These are phyloP conservation scores for Acanthosepion esculentum DNA, from an alignment of 2,888 invertebrate species.

Conservation along the genomic window DNA sequence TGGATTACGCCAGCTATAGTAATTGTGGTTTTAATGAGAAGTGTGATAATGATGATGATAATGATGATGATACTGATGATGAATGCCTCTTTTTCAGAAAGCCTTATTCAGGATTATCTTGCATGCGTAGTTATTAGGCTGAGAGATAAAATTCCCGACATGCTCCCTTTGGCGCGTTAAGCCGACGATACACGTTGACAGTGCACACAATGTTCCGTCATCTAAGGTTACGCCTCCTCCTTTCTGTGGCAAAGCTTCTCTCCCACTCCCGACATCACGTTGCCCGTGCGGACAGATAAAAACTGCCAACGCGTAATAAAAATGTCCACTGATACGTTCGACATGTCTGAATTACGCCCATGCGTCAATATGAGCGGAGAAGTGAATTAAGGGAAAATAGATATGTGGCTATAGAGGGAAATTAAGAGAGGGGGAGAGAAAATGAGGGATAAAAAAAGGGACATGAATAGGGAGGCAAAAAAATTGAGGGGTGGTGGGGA, in stretches of 20 bases:
- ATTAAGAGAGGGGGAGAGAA: background rate
- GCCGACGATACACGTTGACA: constrained; percentile 8
- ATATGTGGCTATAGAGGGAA: background rate
- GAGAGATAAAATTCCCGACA: constrained; percentile 10
- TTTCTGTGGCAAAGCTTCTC: background rate
- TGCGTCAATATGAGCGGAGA: background rate
- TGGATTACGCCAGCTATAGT: too few relatives aligned
- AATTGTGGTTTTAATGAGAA: too few relatives aligned
- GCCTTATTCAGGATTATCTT: background rate
- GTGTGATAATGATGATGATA: background rate
- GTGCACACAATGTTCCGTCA: constrained; percentile 33
- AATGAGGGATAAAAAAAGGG: too few relatives aligned
- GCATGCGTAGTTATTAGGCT: background rate
- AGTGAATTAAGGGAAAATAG: background rate
- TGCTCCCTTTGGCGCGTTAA: constrained; percentile 3
- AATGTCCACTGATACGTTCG: constrained; percentile 10
- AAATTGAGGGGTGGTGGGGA: rapidly evolving
- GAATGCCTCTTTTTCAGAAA: background rate
- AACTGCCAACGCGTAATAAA: constrained; percentile 33
- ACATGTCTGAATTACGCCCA: background rate
- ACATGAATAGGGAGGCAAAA: too few relatives aligned
- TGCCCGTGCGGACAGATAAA: constrained; percentile 13
- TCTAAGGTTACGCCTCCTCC: background rate
- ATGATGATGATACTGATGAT: background rate
- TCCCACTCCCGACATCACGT: background rate